Percentiles rank a stretch among this genome's conserved stretches.
Conservation (phyloP, 2,888 invertebrate genomes). For the Caenorhabditis afra region DNA sequence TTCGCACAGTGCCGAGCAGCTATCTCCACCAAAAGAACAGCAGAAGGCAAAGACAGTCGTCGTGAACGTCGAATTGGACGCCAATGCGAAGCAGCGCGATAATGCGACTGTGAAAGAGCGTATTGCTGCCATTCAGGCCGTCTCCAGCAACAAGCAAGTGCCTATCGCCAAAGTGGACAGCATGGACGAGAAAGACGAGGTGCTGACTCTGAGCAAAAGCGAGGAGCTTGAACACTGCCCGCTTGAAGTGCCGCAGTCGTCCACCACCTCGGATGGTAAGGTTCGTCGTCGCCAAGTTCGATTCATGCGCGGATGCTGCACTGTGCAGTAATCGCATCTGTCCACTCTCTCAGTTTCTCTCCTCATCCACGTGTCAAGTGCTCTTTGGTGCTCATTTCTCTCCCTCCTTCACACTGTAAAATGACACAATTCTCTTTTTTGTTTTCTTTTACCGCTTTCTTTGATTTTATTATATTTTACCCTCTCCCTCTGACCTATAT, state of each 20-base stretch:
- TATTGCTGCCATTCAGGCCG: conserved; percentile 41
- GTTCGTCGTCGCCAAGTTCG: conserved; percentile 45
- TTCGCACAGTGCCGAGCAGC: conserved; percentile 35
- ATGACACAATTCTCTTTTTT: conserved; percentile 34
- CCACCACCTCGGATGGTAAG: conserved; percentile 18
- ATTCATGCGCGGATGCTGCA: conserved; percentile 58
- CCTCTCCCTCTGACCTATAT: background rate
- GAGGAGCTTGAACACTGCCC: conserved; percentile 23
- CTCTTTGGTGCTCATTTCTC: conserved; percentile 38
- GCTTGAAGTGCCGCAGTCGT: conserved; percentile 15
- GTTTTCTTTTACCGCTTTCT: conserved; percentile 3
- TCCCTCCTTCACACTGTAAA: conserved; percentile 28
- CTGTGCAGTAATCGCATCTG: conserved; percentile 20
- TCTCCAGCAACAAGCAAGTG: background rate
- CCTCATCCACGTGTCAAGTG: conserved; percentile 58
- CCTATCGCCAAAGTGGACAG: conserved; percentile 44
- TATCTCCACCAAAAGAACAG: conserved; percentile 24
- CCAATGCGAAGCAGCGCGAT: conserved; percentile 20
- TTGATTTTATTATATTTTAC: conserved; percentile 8
- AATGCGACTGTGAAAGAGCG: conserved; percentile 42
- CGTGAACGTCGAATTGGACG: conserved; percentile 53
- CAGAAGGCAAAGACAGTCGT: conserved; percentile 44
- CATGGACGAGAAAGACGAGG: conserved; percentile 25
- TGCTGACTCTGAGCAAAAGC: conserved; percentile 14
- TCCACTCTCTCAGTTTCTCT: background rate